phyloP scores from a whole-genome alignment of 2,888 invertebrate genomes.

The Euplexia lucipara region DNA sequence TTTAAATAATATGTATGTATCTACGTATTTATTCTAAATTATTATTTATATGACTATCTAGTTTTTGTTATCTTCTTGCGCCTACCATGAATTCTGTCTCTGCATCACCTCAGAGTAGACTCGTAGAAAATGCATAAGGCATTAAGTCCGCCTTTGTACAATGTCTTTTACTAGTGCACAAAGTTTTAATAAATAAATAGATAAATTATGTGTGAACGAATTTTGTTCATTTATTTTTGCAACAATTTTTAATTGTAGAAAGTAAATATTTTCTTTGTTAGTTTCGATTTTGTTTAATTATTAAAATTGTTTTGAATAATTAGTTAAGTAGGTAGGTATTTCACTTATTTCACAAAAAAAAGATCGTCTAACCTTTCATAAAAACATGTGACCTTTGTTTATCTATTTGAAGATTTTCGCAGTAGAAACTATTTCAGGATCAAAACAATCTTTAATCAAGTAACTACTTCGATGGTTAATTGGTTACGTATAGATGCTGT shows the following conservation, averaged over 20 bases:
- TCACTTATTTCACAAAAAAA: background rate
- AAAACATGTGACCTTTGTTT: background rate
- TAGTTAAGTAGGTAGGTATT: too few relatives aligned
- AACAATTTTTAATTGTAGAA: background rate
- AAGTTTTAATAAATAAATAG: too few relatives aligned
- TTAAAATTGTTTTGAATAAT: background rate
- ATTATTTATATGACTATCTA: too few relatives aligned
- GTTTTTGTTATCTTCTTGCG: too few relatives aligned
- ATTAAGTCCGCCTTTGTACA: too few relatives aligned
- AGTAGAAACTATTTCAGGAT: conserved; percentile 15
- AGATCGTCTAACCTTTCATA: background rate
- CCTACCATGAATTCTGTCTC: too few relatives aligned
- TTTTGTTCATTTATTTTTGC: background rate
- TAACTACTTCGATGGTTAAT: conserved; percentile 25
- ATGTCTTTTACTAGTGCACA: too few relatives aligned
- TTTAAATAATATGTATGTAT: too few relatives aligned
- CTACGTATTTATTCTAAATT: too few relatives aligned
- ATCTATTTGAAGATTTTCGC: background rate
- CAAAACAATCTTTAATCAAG: conserved; percentile 35
- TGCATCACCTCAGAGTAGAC: too few relatives aligned
- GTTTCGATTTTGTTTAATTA: background rate
- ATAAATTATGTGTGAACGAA: background rate
- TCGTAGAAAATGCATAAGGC: too few relatives aligned
- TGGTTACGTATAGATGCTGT: conserved; percentile 29
- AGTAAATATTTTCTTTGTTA: background rate